Base-by-base conservation (phyloP, 2,888 invertebrate genomes). In the Catocala sponsa region DNA sequence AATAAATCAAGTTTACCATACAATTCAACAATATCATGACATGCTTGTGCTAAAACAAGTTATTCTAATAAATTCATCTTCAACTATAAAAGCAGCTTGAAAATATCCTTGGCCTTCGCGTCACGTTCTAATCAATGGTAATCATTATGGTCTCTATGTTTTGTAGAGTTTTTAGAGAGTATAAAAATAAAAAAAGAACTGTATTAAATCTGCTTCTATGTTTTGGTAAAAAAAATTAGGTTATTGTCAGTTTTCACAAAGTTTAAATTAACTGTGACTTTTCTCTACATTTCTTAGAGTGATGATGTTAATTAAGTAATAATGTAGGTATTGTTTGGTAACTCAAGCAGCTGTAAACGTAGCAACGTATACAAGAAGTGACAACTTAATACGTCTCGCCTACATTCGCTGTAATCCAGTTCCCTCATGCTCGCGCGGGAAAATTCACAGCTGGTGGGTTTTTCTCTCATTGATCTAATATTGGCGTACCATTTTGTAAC, bases 61-160 rank as follows among this genome's bases (percentile, higher is more conserved):
- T 75, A 73, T 65, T 65, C 6, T 60, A 72, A 69, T 75, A 35
- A 48, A 48, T 64, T 55, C 54, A 51, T 51, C 33, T 42, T 51
- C 38, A 59, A 47, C 56, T 55, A 55, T 55, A 47, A 57, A 44
- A 60, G 51, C 47, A 42, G 48, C 48, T 59, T 63, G 53, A 47
- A 53, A 52, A 62, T 61, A 70, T 50, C 63, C 63, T 63, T 76
- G 76, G 51, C 70, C 68, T 65, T 43, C 13, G 46, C 43, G 52
- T 58, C 7, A n/a, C n/a, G 35, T 38, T 58, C n/a, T 51, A 38
- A 52, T 54, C 41, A 42, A 54, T 63, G 10, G 25, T 13, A 42
- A 59, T 52, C 12, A 42, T 13, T 46, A 35, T 13, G 13, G 32
- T 54, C 44, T 11, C 5, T 13, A 44, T 11, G n/a, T 49, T 15